Base-by-base conservation (phyloP, 2,888 invertebrate species). In the Philhelius pedissequus region DNA sequence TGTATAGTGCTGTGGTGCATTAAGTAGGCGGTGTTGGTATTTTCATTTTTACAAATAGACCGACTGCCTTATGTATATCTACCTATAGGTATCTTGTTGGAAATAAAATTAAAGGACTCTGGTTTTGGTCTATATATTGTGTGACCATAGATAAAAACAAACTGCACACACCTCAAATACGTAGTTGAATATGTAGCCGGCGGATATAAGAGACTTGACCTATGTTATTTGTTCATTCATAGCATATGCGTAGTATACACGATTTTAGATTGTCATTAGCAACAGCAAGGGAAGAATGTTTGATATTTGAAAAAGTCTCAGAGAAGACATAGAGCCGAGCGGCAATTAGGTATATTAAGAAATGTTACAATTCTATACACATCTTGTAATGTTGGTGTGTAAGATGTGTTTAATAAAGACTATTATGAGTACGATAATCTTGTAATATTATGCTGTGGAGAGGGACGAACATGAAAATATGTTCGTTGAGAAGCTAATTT, bases 61-160 rank as follows among this genome's bases (percentile, higher is more conserved):
- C 27, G 32, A 40, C 22, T 2, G 18, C 9, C 11, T 5, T 22
- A 27, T 62, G 50, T 58, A 40, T 50, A 45, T 35, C 18, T n/a
- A n/a, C n/a, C n/a, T n/a, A n/a, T n/a, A n/a, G n/a, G n/a, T n/a
- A n/a, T n/a, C n/a, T n/a, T n/a, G 68, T 25, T 40, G 50, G 56
- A 75, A 58, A 70, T 79, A 83, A 75, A 79, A 83, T 79, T 79
- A 75, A 83, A 83, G 83, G 83, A 83, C 81, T 58, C 43, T 66
- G 50, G 60, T 15, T 38, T 15, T 60, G 3, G 1, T 60, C 60
- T 60, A 15, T 25, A 15, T 30, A n/a, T n/a, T n/a, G n/a, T 78
- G 43, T 30, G 52, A 25, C 48, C 25, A n/a, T n/a, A 56, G 43
- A 74, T 43, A 69, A 27, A 38, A 38, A 22, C n/a, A 25, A 70